Percentiles rank a stretch among this genome's conserved stretches.
These are phyloP conservation scores for Cyaniris semiargus DNA, from an alignment of 2,888 invertebrate genomes.

Conservation along the genomic window DNA sequence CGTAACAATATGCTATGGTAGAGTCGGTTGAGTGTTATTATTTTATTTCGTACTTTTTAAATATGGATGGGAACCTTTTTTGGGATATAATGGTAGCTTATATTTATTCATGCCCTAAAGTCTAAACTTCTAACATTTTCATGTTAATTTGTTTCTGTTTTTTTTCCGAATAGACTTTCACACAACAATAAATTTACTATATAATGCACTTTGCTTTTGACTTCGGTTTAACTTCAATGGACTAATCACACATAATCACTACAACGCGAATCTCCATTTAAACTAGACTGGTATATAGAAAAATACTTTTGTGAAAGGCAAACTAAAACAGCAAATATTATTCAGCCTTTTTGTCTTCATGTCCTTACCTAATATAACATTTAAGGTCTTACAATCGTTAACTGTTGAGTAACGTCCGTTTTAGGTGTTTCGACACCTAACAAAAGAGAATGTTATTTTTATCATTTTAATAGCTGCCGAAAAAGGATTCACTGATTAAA, in stretches of 20 bases:
- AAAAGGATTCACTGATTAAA: not conserved
- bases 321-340: not conserved
- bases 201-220: too few species aligned
- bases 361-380: constrained; percentile 18
- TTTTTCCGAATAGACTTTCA: too few species aligned
- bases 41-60: not conserved
- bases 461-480: not conserved
- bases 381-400: constrained; percentile 17
- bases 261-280: too few species aligned
- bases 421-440: constrained; percentile 18
- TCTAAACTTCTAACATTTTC: too few species aligned
- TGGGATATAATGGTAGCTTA: too few species aligned
- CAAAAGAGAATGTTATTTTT: constrained; percentile 24
- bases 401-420: constrained; percentile 23
- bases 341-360: not conserved
- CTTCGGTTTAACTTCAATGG: too few species aligned
- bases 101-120: too few species aligned
- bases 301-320: not conserved
- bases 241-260: too few species aligned
- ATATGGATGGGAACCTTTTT: not conserved
- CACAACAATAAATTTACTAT: too few species aligned
- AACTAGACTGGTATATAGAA: not conserved
- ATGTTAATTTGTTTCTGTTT: too few species aligned
- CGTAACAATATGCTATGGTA: not conserved
- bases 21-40: not conserved